A percentile compares a stretch with the other conserved stretches of the same genome.
Conservation (phyloP, 2,797 vertebrate genomes). For the Rhinoraja longicauda region DNA sequence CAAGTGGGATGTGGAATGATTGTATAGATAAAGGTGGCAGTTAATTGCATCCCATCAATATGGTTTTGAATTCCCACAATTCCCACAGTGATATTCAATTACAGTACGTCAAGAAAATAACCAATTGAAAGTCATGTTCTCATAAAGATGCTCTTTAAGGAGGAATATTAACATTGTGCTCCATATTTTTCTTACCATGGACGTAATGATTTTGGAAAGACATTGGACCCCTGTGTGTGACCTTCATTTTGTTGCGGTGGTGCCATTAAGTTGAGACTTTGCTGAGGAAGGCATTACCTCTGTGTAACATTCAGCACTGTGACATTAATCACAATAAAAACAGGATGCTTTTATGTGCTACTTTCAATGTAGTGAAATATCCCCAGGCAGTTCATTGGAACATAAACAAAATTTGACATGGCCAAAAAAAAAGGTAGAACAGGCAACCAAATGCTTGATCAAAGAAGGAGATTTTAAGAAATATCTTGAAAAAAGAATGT, state of each 20-base stretch:
- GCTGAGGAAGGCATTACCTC: neutral
- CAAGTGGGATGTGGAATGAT: neutral
- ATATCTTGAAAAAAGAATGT: neutral
- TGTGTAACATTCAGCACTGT: neutral
- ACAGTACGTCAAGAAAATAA: neutral
- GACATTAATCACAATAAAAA: neutral
- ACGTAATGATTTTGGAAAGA: neutral
- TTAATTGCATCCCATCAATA: neutral
- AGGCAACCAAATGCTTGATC: neutral
- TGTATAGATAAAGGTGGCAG: neutral
- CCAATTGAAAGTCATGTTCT: neutral
- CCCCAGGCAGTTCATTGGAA: neutral
- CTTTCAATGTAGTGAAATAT: neutral
- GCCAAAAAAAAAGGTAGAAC: too few relatives aligned
- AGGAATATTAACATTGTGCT: neutral
- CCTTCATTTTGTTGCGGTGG: neutral
- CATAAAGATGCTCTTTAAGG: neutral
- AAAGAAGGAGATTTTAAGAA: too few relatives aligned
- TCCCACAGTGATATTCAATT: constrained; percentile 8
- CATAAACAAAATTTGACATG: neutral
- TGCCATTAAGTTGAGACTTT: neutral
- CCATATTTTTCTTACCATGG: neutral
- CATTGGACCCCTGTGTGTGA: neutral
- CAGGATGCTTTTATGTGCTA: neutral
- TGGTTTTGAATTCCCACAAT: constrained; percentile 19